Conservation (phyloP, 2,888 invertebrate genomes). For the Synanthedon vespiformis region DNA sequence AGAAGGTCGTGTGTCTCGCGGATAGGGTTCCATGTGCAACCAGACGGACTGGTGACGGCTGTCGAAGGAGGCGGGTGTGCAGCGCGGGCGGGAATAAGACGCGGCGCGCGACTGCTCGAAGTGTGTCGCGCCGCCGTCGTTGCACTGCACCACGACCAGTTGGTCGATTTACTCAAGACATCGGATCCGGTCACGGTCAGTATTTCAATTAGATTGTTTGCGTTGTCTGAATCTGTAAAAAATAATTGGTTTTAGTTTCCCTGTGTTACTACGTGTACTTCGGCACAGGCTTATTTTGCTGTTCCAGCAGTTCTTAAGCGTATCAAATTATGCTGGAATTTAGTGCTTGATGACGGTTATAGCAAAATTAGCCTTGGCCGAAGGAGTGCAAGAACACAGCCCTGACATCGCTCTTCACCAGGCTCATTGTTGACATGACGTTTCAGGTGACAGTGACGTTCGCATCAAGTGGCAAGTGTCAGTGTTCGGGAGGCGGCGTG, state of each 20-base stretch:
- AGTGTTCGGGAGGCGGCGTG: slow-evolving; percentile 53
- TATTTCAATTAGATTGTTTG: not conserved
- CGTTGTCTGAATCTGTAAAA: not conserved
- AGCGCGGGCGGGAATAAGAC: slow-evolving; percentile 86
- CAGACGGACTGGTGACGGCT: slow-evolving; percentile 93
- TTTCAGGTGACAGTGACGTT: slow-evolving; percentile 75
- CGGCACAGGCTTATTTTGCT: no score
- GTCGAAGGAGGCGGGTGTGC: slow-evolving; percentile 80
- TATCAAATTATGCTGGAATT: no score
- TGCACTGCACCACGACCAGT: slow-evolving; percentile 90
- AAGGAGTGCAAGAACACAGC: no score
- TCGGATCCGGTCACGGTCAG: slow-evolving; percentile 85
- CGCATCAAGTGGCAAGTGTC: slow-evolving; percentile 68
- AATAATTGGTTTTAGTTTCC: no score
- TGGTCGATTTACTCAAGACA: slow-evolving; percentile 92
- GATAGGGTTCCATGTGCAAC: slow-evolving; percentile 87
- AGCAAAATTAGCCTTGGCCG: no score
- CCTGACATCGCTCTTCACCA: no score
- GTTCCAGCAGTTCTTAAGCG: no score
- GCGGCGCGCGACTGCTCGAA: slow-evolving; percentile 91
- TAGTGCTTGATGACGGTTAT: no score
- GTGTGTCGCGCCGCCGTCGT: slow-evolving; percentile 91
- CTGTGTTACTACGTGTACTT: no score
- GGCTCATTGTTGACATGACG: no score
- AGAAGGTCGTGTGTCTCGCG: no score